A percentile compares a stretch with the other conserved stretches of the same genome.
phyloP scores from a whole-genome alignment of 1,140 invertebrate genomes.

The Polypedilum vanderplanki region DNA sequence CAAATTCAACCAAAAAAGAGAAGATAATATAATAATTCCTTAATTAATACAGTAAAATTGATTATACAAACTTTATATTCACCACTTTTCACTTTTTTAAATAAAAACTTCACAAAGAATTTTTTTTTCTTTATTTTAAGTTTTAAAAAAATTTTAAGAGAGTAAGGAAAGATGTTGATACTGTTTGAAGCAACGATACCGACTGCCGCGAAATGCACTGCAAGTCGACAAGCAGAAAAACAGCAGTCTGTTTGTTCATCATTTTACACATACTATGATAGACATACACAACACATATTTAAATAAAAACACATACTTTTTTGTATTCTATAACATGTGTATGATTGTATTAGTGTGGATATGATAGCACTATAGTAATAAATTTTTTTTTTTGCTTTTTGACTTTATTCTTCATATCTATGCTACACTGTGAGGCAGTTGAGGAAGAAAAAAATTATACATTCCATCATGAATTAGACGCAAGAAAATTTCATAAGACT shows the following conservation, averaged over 20 bases:
- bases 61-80: too few species aligned
- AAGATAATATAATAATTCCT: too few species aligned
- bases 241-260: slow-evolving; percentile 7
- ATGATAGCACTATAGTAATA: neutral
- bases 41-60: too few species aligned
- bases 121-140: neutral
- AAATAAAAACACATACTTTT: neutral
- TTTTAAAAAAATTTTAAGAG: neutral
- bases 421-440: neutral
- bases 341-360: neutral
- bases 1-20: too few species aligned
- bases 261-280: too few species aligned
- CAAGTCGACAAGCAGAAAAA: neutral
- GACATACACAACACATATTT: neutral
- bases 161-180: neutral
- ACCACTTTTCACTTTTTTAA: neutral
- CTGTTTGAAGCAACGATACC: slow-evolving; percentile 11
- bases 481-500: slow-evolving; percentile 13
- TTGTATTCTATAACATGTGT: neutral
- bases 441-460: neutral
- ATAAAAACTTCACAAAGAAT: neutral
- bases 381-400: slow-evolving; percentile 1
- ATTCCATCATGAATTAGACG: slow-evolving; percentile 17
- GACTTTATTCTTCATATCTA: neutral
- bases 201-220: slow-evolving; percentile 1